Conservation (phyloP, 37 sponge, comb jelly and placozoan species). For the Eunapius fragilis region DNA sequence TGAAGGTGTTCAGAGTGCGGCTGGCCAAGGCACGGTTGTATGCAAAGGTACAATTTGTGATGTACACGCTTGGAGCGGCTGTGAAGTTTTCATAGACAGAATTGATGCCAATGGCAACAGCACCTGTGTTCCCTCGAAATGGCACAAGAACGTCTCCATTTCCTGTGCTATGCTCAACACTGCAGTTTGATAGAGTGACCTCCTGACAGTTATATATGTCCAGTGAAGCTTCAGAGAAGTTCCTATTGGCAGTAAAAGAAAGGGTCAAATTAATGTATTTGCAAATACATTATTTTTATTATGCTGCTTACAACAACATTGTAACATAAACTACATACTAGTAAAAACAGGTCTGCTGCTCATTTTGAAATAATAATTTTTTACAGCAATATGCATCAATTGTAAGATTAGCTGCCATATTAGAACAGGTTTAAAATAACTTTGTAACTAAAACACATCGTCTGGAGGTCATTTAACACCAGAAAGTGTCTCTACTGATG, state of each 20-base stretch:
- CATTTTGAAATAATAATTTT: too few species aligned
- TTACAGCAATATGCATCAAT: too few species aligned
- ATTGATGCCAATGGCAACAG: conserved; percentile 59
- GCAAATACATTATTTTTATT: too few species aligned
- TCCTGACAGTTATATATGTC: conserved; percentile 67
- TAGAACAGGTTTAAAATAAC: too few species aligned
- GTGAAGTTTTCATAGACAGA: neutral
- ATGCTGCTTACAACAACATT: too few species aligned
- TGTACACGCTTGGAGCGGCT: neutral
- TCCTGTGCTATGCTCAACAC: conserved; percentile 44
- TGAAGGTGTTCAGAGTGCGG: conserved; percentile 5
- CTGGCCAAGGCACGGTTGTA: conserved; percentile 44
- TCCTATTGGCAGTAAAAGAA: conserved; percentile 13
- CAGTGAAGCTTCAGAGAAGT: conserved; percentile 59
- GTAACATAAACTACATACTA: too few species aligned
- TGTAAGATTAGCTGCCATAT: too few species aligned
- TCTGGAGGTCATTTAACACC: too few species aligned
- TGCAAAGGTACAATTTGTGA: conserved; percentile 20
- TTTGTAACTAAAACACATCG: too few species aligned
- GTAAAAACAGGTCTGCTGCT: too few species aligned
- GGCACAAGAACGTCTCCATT: conserved; percentile 8
- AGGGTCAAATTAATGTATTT: too few species aligned
- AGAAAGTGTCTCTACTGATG: too few species aligned
- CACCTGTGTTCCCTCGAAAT: conserved; percentile 60
- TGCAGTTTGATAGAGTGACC: conserved; percentile 29